phyloP scores from a whole-genome alignment of 2,888 invertebrate genomes.

The Drosophila buzzatii region DNA sequence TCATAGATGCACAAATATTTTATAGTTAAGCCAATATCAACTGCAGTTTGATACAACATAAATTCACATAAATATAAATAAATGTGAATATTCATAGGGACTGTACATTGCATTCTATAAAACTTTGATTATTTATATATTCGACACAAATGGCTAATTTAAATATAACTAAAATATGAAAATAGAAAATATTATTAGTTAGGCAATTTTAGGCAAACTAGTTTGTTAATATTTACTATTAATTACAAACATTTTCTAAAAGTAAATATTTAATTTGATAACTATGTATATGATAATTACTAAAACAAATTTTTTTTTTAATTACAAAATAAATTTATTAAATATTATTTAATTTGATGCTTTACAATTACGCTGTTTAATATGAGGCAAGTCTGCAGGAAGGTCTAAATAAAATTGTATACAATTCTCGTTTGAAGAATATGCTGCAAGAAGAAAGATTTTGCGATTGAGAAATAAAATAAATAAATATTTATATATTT shows the following conservation, averaged over 20 bases:
- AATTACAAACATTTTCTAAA: not conserved
- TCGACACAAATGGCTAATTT: not conserved
- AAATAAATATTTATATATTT: too few relatives aligned
- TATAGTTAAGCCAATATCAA: not conserved
- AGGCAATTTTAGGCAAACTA: not conserved
- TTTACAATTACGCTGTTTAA: too few relatives aligned
- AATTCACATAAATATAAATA: not conserved
- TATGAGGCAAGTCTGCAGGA: too few relatives aligned
- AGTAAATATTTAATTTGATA: not conserved
- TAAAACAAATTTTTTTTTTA: too few relatives aligned
- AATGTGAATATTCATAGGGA: not conserved
- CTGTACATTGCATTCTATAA: too few relatives aligned
- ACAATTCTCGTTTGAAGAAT: too few relatives aligned
- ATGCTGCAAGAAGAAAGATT: too few relatives aligned
- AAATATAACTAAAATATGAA: not conserved
- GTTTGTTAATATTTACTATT: not conserved
- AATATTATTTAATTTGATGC: too few relatives aligned
- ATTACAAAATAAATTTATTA: too few relatives aligned
- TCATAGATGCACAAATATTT: slow-evolving; percentile 12
- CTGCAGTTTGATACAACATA: not conserved
- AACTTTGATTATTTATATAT: not conserved
- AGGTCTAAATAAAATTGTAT: too few relatives aligned
- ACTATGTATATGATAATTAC: too few relatives aligned
- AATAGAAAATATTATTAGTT: not conserved
- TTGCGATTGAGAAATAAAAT: too few relatives aligned